Evolutionary conservation across 2,113 vertebrate species (phyloP), one percentile per base, ranked within the genome.

Genomic region (Chamaetylas fuelleborni): DNA sequence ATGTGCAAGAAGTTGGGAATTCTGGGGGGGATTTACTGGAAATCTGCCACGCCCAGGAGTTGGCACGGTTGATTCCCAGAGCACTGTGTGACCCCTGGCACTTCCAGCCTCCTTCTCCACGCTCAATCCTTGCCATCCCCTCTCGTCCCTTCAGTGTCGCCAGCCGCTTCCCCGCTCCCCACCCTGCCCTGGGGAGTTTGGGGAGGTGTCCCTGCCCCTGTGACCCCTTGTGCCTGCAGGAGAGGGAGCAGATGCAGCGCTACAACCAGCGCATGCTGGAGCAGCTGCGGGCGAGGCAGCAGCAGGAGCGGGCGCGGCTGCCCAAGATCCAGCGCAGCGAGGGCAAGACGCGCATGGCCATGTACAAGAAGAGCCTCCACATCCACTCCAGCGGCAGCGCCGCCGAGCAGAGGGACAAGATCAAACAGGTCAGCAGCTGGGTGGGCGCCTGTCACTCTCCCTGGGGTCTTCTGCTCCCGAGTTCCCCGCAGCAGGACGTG

Each of bases 301-400:
- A 99, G 93, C 99, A 99, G 98, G 99, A 99, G 96, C 99, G 96
- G 96, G 98, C 86, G 24, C 97, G 99, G 19, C 95, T 99, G 80
- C 99, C 99, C 31, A 99, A 99, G 97, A 99, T 99, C 91, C 99
- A 99, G 98, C 98, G 99, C 61, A 97, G 98, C 0, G 99, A 99
- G 85, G 99, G 98, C 56, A 99, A 99, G 97, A 99, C 99, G 0
- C 99, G 99, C 66, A 98, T 99, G 99, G 97, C 98, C 96, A 99
- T 99, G 98, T 99, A 99, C 97, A 99, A 99, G 98, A 99, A 99
- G 96, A 99, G 99, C 97, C 98, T 99, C 45, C 98, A 99, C 95
- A 99, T 99, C 95, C 98, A 98, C 61, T 98, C 98, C 5, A 97
- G 95, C 0, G 98, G 98, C 50, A 99, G 96, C 0, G 79, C 98